These are phyloP conservation scores for Drosophila watanabei DNA, from an alignment of 1,140 invertebrate genomes.

Conservation along the genomic window DNA sequence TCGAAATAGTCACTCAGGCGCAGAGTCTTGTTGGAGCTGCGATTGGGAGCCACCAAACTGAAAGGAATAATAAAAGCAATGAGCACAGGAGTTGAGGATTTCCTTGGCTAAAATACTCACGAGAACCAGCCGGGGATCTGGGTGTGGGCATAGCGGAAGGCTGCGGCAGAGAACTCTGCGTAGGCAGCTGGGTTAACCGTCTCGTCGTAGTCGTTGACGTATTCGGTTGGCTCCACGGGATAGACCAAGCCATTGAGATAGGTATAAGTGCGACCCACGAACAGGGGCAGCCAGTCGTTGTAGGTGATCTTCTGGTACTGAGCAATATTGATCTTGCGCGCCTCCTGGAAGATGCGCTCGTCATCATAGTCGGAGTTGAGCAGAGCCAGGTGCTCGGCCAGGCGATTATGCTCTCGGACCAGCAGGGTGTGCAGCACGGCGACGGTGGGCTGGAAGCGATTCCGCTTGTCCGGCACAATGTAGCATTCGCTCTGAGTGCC, in stretches of 20 bases:
- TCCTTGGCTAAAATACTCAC: slow-evolving; percentile 86
- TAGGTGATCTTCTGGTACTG: slow-evolving; percentile 94
- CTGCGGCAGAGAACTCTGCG: slow-evolving; percentile 94
- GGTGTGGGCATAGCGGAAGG: slow-evolving; percentile 94
- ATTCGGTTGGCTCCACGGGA: slow-evolving; percentile 86
- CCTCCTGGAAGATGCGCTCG: slow-evolving; percentile 94
- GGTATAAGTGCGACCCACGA: slow-evolving; percentile 89
- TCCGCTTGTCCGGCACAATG: slow-evolving; percentile 91
- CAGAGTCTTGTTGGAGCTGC: slow-evolving; percentile 87
- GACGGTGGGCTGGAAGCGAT: slow-evolving; percentile 94
- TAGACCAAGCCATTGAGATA: slow-evolving; percentile 89
- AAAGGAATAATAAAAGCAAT: slow-evolving; percentile 29
- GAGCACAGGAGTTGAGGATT: background rate
- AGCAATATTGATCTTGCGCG: slow-evolving; percentile 91
- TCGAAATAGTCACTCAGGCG: slow-evolving; percentile 92
- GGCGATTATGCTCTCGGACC: slow-evolving; percentile 95
- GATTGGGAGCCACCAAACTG: slow-evolving; percentile 89
- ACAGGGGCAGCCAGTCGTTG: slow-evolving; percentile 94
- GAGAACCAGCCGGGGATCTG: slow-evolving; percentile 92
- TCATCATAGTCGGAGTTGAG: slow-evolving; percentile 96
- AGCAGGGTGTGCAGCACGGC: slow-evolving; percentile 93
- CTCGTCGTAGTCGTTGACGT: slow-evolving; percentile 95
- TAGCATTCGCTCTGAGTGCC: slow-evolving; percentile 89
- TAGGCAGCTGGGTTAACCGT: slow-evolving; percentile 91
- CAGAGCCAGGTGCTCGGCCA: slow-evolving; percentile 90